These are phyloP conservation scores for Torymus auratus DNA, from an alignment of 2,888 invertebrate genomes.

Conservation along the genomic window DNA sequence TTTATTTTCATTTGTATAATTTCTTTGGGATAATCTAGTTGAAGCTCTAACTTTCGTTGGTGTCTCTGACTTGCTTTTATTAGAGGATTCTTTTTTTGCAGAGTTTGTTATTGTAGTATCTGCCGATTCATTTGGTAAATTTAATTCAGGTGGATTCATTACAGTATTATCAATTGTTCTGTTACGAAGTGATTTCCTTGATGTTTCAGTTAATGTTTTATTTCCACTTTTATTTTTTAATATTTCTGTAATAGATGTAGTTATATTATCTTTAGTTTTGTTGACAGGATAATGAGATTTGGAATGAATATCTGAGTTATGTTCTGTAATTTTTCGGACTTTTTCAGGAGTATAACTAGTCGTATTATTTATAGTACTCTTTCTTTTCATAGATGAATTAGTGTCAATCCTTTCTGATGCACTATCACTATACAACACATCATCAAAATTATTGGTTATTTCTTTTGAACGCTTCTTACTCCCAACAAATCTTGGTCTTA, in stretches of 20 bases:
- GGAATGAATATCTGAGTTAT: no score
- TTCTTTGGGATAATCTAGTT: neutral
- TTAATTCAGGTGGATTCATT: no score
- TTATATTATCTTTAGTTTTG: no score
- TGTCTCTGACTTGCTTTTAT: no score
- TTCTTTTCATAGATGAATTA: neutral
- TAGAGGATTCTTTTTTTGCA: neutral
- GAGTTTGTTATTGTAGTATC: neutral
- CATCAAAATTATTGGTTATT: conserved; percentile 51
- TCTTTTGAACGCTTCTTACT: neutral
- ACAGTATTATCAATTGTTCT: neutral
- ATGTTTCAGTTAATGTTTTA: neutral
- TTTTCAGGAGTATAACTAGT: neutral
- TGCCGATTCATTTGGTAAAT: no score
- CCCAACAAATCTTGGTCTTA: conserved; percentile 27
- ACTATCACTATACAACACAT: conserved; percentile 34
- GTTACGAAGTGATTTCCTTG: neutral
- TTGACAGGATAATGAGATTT: no score
- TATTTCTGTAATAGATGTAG: no score
- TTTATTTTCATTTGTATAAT: neutral
- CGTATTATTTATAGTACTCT: neutral
- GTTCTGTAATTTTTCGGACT: neutral
- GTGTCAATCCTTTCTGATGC: conserved; percentile 16
- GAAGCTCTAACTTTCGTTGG: no score
- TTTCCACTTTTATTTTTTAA: no score